A percentile compares a stretch with the other conserved stretches of the same genome.
Evolutionary conservation across 2,888 invertebrate genomes (phyloP).

Genomic region (Xylota sylvarum): DNA sequence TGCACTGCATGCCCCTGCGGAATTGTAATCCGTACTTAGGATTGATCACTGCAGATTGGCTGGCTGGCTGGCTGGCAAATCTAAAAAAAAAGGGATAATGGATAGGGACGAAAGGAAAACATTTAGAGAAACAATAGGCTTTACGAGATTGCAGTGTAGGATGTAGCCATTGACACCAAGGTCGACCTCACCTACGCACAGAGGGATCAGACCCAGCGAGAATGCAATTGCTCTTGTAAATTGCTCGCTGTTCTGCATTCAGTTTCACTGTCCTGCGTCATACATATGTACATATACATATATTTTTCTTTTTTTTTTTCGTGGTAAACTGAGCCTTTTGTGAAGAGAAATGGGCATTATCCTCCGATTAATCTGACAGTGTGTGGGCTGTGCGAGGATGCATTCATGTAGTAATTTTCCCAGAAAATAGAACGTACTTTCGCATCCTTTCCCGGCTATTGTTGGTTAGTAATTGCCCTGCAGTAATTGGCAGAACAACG

Average conservation of each 20-base stretch:
- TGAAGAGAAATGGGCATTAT: constrained; percentile 53
- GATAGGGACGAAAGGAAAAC: constrained; percentile 64
- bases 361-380: constrained; percentile 50
- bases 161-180: constrained; percentile 57
- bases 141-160: constrained; percentile 37
- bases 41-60: constrained; percentile 69
- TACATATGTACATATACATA: no score
- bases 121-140: constrained; percentile 70
- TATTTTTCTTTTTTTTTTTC: constrained; percentile 17
- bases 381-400: constrained; percentile 57
- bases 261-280: constrained; percentile 5
- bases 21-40: constrained; percentile 73
- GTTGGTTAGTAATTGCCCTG: constrained; percentile 41
- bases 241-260: constrained; percentile 37
- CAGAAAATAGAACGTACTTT: constrained; percentile 51
- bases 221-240: constrained; percentile 54
- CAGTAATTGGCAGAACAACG: constrained; percentile 16
- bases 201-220: constrained; percentile 45
- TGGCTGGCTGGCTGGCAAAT: constrained; percentile 17
- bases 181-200: constrained; percentile 61
- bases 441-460: constrained; percentile 51
- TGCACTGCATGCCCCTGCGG: constrained; percentile 36
- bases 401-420: constrained; percentile 37
- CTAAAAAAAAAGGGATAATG: constrained; percentile 65
- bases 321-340: constrained; percentile 57